phyloP scores from a whole-genome alignment of 2,113 vertebrate genomes.

The Nanger granti region DNA sequence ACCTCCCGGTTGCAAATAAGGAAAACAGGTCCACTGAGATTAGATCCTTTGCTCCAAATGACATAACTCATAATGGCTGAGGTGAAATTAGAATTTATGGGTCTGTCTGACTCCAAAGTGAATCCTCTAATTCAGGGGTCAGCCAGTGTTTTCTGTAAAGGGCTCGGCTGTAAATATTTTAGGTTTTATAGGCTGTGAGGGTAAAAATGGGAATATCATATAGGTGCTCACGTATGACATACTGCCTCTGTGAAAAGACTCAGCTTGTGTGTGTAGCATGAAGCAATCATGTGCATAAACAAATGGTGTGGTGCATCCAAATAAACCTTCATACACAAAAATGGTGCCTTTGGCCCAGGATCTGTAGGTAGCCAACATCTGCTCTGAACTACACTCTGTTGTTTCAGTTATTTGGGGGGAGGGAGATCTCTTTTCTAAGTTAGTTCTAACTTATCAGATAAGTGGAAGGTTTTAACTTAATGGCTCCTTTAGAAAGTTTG shows the following conservation, averaged over 20 bases:
- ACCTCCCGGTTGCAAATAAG: neutral
- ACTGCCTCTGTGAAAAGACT: neutral
- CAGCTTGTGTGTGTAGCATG: neutral
- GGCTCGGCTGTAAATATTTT: neutral
- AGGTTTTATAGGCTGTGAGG: neutral
- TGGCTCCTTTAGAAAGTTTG: neutral
- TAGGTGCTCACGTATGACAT: neutral
- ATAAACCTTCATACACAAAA: neutral
- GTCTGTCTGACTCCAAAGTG: neutral
- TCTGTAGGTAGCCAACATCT: fast-evolving
- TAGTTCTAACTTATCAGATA: neutral
- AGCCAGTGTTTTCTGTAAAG: neutral
- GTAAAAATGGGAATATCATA: neutral
- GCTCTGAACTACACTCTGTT: neutral
- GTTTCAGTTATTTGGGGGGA: neutral
- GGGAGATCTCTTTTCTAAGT: neutral
- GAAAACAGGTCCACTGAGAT: neutral
- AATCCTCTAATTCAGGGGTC: neutral
- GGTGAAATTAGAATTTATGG: neutral
- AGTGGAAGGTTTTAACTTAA: neutral
- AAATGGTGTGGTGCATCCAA: neutral
- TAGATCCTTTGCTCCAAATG: neutral
- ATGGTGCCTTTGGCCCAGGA: no score
- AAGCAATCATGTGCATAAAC: neutral
- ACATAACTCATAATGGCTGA: neutral